Conservation (phyloP, 1,140 invertebrate species). For the Zaprionus nigranus region DNA sequence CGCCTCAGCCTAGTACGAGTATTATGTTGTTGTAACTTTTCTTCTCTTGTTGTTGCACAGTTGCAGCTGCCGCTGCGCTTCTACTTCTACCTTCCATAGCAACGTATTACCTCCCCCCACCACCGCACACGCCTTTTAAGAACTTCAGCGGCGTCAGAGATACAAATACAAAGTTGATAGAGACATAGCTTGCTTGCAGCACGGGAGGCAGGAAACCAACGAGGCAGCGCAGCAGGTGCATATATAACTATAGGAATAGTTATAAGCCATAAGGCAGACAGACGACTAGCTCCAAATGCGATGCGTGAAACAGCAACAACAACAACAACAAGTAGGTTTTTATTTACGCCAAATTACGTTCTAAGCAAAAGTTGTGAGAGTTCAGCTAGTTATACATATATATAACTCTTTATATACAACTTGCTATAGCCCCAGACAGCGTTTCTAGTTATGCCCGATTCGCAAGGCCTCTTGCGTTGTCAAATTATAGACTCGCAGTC, state of each 20-base stretch:
- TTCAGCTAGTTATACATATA: constrained; percentile 26
- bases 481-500: constrained; percentile 25
- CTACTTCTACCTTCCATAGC: neutral
- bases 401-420: constrained; percentile 2
- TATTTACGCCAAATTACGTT: constrained; percentile 61
- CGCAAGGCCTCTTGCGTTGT: constrained; percentile 20
- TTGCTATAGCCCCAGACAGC: neutral
- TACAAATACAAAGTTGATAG: constrained; percentile 52
- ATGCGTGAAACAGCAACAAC: constrained; percentile 50
- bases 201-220: constrained; percentile 32
- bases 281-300: constrained; percentile 24
- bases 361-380: constrained; percentile 29
- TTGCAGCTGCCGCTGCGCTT: constrained; percentile 33
- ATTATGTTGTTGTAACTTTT: constrained; percentile 29
- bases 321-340: constrained; percentile 36
- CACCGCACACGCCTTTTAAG: constrained; percentile 11
- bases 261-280: constrained; percentile 3
- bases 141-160: constrained; percentile 30
- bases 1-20: neutral
- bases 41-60: constrained; percentile 25
- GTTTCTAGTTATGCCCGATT: constrained; percentile 26
- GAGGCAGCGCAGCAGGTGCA: constrained; percentile 39
- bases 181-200: constrained; percentile 48
- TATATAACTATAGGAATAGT: constrained; percentile 9
- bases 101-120: neutral